Base-by-base conservation (phyloP, 2,888 invertebrate genomes). In the Scaptodrosophila latifasciaeformis region DNA sequence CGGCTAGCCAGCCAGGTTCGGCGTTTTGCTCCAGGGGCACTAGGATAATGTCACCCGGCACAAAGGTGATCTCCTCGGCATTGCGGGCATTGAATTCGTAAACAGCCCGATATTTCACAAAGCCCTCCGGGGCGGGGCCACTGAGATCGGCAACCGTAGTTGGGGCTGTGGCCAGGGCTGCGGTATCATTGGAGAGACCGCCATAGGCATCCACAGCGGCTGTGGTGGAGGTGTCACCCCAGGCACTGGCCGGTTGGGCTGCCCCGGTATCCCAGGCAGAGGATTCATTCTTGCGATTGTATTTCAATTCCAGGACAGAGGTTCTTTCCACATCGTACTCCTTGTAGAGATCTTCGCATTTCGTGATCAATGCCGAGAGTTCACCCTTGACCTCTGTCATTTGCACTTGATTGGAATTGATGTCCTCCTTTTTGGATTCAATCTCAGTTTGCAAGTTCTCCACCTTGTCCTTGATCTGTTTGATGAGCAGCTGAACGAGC, bases 1-100 rank as follows among this genome's bases (percentile, higher is more conserved):
- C 99, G 66, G 96, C 95, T 74, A 95, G 88, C 97, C 99, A 99
- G n/a, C 98, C 99, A 0, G 97, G 97, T 83, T 99, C 99, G 0
- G 96, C 94, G 68, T 92, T 93, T 78, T 95, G 95, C 51, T 94
- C 90, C 34, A 85, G 54, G 2, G 93, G 91, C 59, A 90, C 91
- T 90, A 89, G 64, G 56, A 99, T 95, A 83, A 96, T 90, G 85
- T 99, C 99, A 0, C 98, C 99, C 0, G 97, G 96, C 85, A 94
- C 92, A 76, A 99, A 92, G 15, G 95, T 93, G 27, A 99, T 90
- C 85, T 99, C 99, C 86, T 99, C 99, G 0, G 90, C 89, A 70
- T 96, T 96, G 47, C 98, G 89, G 0, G 97, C 96, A 7, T 91
- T 92, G 87, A 99, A 99, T 85, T 96, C 96, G 84, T 96, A 99